Evolutionary conservation across 1,140 invertebrate genomes (phyloP), one percentile per base, ranked within the genome.

Genomic region (Ceratina calcarata): DNA sequence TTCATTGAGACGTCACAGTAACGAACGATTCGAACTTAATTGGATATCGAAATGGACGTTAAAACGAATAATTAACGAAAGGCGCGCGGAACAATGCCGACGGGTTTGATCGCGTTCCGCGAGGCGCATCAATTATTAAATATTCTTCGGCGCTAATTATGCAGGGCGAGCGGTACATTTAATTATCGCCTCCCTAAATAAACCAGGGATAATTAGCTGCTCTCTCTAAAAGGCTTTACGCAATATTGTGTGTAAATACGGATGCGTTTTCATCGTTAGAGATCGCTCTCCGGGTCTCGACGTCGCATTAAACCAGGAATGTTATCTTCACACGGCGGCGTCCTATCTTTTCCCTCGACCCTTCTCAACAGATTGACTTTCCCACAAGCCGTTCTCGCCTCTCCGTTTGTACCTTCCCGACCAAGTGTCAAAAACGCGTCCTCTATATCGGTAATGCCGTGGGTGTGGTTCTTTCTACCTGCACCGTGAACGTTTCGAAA

Each of bases 381-480:
- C 60, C 60, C 53, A 75, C 24, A 27, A 32, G 15, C 8, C n/a
- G 66, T 69, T 45, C 20, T 1, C 37, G 22, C 45, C 27, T 18
- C 6, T 57, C 53, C 13, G 37, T 80, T 76, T 58, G 61, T 51
- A 49, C 27, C 65, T 10, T 18, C 3, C 32, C 61, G 65, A 32
- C 70, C n/a, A 58, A 55, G 45, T 75, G 70, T 55, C 18, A 68
- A 74, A 67, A 20, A 57, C 49, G 8, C 27, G 15, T 78, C 60
- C 62, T 18, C 27, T 16, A 15, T 16, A 10, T 18, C 16, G 24
- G 58, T 24, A 13, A 72, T 45, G 70, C 73, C 66, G 55, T 80
- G 86, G 86, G 83, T 89, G 89, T 86, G 87, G 89, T 88, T 90
- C 87, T 84, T 88, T 90, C 87, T 84, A 91, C 86, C 87, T 89